A percentile compares a stretch with the other conserved stretches of the same genome.
phyloP scores from a whole-genome alignment of 2,888 invertebrate species.

The Catocala nupta region DNA sequence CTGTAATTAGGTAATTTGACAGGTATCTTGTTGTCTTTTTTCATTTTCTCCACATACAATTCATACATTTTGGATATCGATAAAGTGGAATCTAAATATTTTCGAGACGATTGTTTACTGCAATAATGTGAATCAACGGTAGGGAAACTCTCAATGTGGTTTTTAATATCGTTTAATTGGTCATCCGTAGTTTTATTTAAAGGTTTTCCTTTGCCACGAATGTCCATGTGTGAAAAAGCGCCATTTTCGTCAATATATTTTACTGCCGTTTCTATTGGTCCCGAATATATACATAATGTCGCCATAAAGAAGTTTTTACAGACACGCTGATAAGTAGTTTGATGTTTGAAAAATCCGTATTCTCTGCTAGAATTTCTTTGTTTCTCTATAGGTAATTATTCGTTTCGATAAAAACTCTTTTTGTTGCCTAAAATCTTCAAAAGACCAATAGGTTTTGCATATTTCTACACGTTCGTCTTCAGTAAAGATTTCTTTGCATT shows the following conservation, averaged over 20 bases:
- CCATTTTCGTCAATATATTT: constrained; percentile 21
- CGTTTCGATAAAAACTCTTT: constrained; percentile 17
- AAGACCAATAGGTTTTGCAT: constrained; percentile 20
- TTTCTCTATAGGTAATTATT: constrained; percentile 14
- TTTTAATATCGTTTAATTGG: constrained; percentile 20
- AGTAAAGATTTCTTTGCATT: constrained; percentile 19
- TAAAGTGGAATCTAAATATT: constrained; percentile 23
- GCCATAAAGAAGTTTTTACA: constrained; percentile 19
- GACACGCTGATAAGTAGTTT: constrained; percentile 18
- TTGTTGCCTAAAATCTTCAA: constrained; percentile 16
- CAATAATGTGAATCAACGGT: constrained; percentile 25
- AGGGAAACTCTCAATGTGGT: constrained; percentile 27
- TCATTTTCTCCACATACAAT: constrained; percentile 22
- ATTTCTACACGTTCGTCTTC: constrained; percentile 13
- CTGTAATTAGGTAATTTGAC: constrained; percentile 17
- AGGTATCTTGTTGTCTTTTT: constrained; percentile 13
- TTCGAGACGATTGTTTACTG: constrained; percentile 16
- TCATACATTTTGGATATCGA: constrained; percentile 25
- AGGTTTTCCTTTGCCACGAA: constrained; percentile 18
- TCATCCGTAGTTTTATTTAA: constrained; percentile 22
- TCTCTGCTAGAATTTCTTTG: too few species aligned
- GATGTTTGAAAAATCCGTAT: constrained; percentile 5
- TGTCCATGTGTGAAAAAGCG: constrained; percentile 16
- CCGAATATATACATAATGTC: constrained; percentile 21
- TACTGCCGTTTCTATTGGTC: constrained; percentile 21